Evolutionary conservation across 2,888 invertebrate species (phyloP), one percentile per base, ranked within the genome.

Genomic region (Colletes collaris): DNA sequence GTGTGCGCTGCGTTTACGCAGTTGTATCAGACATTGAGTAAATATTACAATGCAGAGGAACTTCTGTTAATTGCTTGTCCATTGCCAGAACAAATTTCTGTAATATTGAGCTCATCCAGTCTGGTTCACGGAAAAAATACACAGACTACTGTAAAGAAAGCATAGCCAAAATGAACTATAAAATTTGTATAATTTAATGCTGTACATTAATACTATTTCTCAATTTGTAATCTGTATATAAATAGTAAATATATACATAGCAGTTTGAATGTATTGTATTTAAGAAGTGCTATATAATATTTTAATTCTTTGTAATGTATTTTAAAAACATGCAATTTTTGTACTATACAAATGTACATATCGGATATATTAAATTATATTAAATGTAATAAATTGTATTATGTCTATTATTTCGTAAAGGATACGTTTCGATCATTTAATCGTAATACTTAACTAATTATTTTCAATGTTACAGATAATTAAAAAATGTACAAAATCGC

Each of bases 51-150:
- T 0, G 94, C 95, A 46, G 99, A 99, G 90, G 97, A 98, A 88
- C 94, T 95, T 73, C 94, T 97, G 69, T 95, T 98, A 67, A 96
- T 98, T 4, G 98, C 96, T 10, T 98, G 98, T 90, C 99, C 99
- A 0, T 96, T 98, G 2, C 96, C 97, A 2, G 99, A 99, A 91
- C 99, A 99, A 94, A 96, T 99, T 11, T 97, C 97, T n/a, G 95
- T 97, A 53, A 95, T 98, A 88, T 94, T 98, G 77, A 97, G 97
- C 10, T 97, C 97, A 1, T 96, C 97, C 1, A 97, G 96, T 76
- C 94, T 97, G 7, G 78, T 84, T 3, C 89, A 90, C 50, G 88
- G 68, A 79, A 90, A 87, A 69, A 62, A 37, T 11, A 27, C 72
- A 53, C 72, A 79, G 49, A 62, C 35, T 52, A 10, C 40, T 58